These are phyloP conservation scores for Argyrosomus regius DNA, from an alignment of 2,797 vertebrate genomes.

Conservation along the genomic window DNA sequence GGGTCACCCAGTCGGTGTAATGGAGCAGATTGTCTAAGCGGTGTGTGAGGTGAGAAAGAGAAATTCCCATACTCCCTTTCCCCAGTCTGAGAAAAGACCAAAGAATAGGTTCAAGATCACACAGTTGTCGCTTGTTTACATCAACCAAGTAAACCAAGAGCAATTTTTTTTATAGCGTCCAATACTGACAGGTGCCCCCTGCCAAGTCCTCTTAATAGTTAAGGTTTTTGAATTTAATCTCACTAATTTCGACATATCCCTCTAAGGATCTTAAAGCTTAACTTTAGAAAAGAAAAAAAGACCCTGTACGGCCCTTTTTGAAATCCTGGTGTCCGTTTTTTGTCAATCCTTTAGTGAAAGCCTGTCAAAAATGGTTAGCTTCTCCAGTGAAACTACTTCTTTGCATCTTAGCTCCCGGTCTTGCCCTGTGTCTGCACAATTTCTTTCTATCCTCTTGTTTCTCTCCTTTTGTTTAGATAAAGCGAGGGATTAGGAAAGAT, in stretches of 20 bases:
- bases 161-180: slow-evolving; percentile 50
- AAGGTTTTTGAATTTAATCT: slow-evolving; percentile 79
- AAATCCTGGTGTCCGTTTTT: slow-evolving; percentile 85
- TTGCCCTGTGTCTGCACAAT: slow-evolving; percentile 94
- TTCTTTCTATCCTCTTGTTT: slow-evolving; percentile 90
- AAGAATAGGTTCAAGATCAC: slow-evolving; percentile 69
- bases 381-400: slow-evolving; percentile 97
- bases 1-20: slow-evolving; percentile 42
- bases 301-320: slow-evolving; percentile 69
- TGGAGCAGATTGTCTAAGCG: slow-evolving; percentile 46
- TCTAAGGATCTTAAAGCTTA: slow-evolving; percentile 79
- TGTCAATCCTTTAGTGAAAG: slow-evolving; percentile 86
- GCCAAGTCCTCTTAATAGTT: slow-evolving; percentile 73
- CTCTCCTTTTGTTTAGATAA: slow-evolving; percentile 97
- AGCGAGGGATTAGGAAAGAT: slow-evolving; percentile 99
- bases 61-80: slow-evolving; percentile 72
- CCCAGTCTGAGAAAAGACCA: slow-evolving; percentile 53
- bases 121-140: slow-evolving; percentile 72
- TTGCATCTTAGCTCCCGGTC: slow-evolving; percentile 95
- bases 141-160: slow-evolving; percentile 56
- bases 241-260: slow-evolving; percentile 82
- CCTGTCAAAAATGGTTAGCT: slow-evolving; percentile 99
- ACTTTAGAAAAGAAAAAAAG: slow-evolving; percentile 70
- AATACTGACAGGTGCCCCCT: slow-evolving; percentile 73
- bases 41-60: slow-evolving; percentile 48